A percentile compares a stretch with the other conserved stretches of the same genome.
Conservation (phyloP, 2,797 vertebrate genomes). For the Oreortyx pictus region DNA sequence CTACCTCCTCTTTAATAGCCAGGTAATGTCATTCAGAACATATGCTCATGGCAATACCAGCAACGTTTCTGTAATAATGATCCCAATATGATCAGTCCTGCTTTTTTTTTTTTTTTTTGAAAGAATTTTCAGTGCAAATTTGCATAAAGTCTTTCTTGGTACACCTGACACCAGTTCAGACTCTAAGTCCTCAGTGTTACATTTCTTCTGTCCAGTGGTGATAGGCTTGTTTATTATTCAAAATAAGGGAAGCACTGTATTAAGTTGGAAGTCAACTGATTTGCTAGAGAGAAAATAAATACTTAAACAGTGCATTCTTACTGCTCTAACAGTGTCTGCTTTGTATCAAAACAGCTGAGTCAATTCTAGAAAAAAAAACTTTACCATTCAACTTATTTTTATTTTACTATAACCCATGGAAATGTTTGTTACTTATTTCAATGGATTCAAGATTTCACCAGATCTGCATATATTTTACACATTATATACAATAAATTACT, state of each 20-base stretch:
- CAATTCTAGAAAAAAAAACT: not conserved
- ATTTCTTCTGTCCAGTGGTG: not conserved
- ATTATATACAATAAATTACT: not conserved
- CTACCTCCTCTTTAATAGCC: not conserved
- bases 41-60: not conserved
- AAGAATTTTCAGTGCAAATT: not conserved
- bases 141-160: not conserved
- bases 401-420: not conserved
- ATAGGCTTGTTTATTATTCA: not conserved
- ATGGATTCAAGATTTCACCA: not conserved
- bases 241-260: not conserved
- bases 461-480: not conserved
- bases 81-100: not conserved
- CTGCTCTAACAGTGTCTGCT: not conserved
- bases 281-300: not conserved
- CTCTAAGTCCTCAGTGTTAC: not conserved
- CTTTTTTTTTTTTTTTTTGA: not conserved
- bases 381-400: not conserved
- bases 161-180: not conserved
- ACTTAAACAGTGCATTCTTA: not conserved
- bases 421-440: not conserved
- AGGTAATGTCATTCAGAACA: not conserved
- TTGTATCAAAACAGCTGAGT: not conserved
- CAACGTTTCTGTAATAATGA: not conserved
- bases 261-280: not conserved